Evolutionary conservation across 2,797 vertebrate genomes (phyloP).

Genomic region (Bradypus variegatus): DNA sequence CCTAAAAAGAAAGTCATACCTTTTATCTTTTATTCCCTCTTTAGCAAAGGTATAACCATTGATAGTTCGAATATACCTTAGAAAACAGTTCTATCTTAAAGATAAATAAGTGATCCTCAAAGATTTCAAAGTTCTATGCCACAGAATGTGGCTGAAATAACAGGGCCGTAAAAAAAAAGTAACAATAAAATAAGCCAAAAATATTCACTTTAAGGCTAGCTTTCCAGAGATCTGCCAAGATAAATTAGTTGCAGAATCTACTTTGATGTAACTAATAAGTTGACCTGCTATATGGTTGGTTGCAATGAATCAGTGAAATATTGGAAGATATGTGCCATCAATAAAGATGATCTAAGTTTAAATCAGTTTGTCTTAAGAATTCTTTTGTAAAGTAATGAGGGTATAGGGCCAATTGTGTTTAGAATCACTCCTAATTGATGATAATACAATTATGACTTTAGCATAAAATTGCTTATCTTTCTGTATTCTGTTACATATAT

Average conservation of each 20-base stretch:
- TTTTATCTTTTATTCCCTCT: neutral
- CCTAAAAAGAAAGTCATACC: neutral
- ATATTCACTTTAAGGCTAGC: neutral
- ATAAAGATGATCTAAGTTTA: neutral
- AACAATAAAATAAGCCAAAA: neutral
- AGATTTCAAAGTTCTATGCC: neutral
- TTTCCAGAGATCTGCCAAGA: constrained; percentile 19
- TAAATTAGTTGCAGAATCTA: neutral
- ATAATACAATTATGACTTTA: neutral
- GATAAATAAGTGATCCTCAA: neutral
- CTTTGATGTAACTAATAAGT: neutral
- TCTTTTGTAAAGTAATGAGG: neutral
- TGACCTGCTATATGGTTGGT: neutral
- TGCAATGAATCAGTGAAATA: neutral
- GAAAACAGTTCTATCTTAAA: constrained; percentile 20
- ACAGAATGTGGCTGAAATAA: constrained; percentile 1
- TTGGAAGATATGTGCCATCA: neutral
- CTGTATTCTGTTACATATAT: neutral
- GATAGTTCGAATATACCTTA: neutral
- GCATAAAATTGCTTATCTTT: neutral
- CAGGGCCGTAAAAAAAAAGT: neutral
- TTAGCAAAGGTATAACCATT: neutral
- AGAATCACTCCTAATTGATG: neutral
- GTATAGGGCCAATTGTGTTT: neutral
- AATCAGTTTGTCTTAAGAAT: constrained; percentile 4